Base-by-base conservation (phyloP, 2,797 vertebrate genomes). In the Buphagus erythrorhynchus region DNA sequence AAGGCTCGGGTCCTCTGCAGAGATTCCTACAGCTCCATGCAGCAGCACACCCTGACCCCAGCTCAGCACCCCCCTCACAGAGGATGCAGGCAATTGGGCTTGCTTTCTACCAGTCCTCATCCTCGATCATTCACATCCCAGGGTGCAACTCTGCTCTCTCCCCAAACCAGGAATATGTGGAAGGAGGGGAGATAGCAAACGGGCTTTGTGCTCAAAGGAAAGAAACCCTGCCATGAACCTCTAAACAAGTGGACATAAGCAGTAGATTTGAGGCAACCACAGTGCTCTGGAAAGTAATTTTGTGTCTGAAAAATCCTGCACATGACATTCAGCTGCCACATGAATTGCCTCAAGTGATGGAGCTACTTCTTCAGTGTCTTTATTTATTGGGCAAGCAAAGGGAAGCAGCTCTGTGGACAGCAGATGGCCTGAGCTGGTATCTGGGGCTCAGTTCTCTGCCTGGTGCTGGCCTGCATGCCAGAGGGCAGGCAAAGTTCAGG, bases 151-250 rank as follows among this genome's bases (percentile, higher is more conserved):
- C 33, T 33, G 14, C 38, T 78, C 62, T 72, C n/a, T 66, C 40
- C 28, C 48, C 8, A 51, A 7, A 10, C 6, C 1, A 0, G 1
- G 1, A 43, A 52, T 5, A 7, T 3, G n/a, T n/a, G 58, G 68
- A 35, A 76, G 38, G 40, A 80, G 22, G 16, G 5, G 26, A 84
- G 68, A 75, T 4, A 62, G 36, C 15, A n/a, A 69, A 65, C 29
- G 54, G 22, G 19, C 6, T 74, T 92, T 67, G 55, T 67, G 20
- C 55, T 72, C 6, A 9, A 72, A 86, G 51, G 46, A 57, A 45
- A 66, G 43, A 68, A 46, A 19, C 2, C 3, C 6, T 0, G 0
- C 5, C n/a, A 33, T 0, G 0, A 69, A 33, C 8, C 14, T 33
- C 24, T 35, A 52, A 87, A 58, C 4, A 57, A 59, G 42, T 20